Base-by-base conservation (phyloP, 2,113 vertebrate species). In the Myodes glareolus region DNA sequence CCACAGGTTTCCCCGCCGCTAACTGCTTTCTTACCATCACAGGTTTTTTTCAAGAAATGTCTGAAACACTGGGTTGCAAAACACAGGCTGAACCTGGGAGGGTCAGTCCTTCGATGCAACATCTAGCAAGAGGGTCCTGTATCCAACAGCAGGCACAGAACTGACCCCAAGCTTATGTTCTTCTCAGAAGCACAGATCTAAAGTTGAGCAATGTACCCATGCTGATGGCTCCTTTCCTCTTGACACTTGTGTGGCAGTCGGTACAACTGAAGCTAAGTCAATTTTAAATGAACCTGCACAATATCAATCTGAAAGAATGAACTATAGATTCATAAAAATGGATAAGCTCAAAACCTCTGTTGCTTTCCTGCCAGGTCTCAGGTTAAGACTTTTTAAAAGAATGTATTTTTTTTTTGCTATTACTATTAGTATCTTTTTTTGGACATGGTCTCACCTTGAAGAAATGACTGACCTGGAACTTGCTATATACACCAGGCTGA, bases 161-260 rank as follows among this genome's bases (percentile, higher is more conserved):
- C n/a, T 70, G 31, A 1, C 10, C n/a, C 33, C 1, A 0, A 10
- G 27, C 31, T 39, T 73, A 25, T 19, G 7, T 45, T 42, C n/a
- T 39, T 58, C 33, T 84, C 23, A 7, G 58, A 39, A 47, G 19
- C 31, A 76, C 7, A 87, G 27, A 21, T 94, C 77, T 77, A 4
- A 8, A 23, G 23, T 36, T 61, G n/a, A 65, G 73, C 19, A 47
- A 12, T 61, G n/a, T 2, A 63, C 10, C 29, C 45, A 10, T 27
- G 33, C 3, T 3, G 17, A 1, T 11, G 33, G 17, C 0, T 2
- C 0, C 8, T 52, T 72, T 27, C 27, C 23, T 58, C 52, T 5
- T 25, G 8, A 76, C 12, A 21, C 8, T 73, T 50, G 10, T 47
- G 23, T n/a, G 27, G 16, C 21, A 27, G 12, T 47, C 45, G 14